These are phyloP conservation scores for Simalia tracyae DNA, from an alignment of 2,797 vertebrate genomes.

Conservation along the genomic window DNA sequence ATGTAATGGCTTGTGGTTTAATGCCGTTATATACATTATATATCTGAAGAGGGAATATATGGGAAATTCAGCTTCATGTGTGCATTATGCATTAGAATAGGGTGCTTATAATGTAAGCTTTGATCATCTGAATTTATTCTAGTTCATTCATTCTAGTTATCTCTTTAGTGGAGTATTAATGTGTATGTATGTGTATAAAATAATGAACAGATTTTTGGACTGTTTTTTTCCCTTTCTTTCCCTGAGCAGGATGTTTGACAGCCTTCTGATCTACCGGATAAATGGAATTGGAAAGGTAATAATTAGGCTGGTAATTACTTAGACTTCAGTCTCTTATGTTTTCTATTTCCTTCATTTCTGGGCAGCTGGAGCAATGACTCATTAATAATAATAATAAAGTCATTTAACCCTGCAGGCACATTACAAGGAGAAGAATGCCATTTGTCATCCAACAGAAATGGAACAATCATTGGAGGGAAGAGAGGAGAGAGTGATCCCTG, in stretches of 20 bases:
- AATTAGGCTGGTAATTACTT: slow-evolving; percentile 86
- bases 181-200: not conserved
- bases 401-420: slow-evolving; percentile 84
- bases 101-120: not conserved
- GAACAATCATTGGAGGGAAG: slow-evolving; percentile 77
- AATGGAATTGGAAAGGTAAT: slow-evolving; percentile 83
- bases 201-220: not conserved
- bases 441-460: slow-evolving; percentile 79
- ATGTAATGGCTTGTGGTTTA: not conserved
- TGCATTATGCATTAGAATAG: not conserved
- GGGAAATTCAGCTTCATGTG: not conserved
- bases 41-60: not conserved
- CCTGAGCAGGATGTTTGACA: slow-evolving; percentile 57
- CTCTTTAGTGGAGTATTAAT: not conserved
- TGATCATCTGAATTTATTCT: not conserved
- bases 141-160: not conserved
- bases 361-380: slow-evolving; percentile 81
- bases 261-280: slow-evolving; percentile 72
- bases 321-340: slow-evolving; percentile 77
- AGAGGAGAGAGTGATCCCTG: slow-evolving; percentile 65
- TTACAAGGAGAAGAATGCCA: slow-evolving; percentile 78
- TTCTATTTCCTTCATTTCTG: slow-evolving; percentile 75
- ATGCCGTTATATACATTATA: not conserved
- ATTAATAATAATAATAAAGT: slow-evolving; percentile 91
- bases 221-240: not conserved